These are phyloP conservation scores for Cyaniris semiargus DNA, from an alignment of 2,888 invertebrate species.

Conservation along the genomic window DNA sequence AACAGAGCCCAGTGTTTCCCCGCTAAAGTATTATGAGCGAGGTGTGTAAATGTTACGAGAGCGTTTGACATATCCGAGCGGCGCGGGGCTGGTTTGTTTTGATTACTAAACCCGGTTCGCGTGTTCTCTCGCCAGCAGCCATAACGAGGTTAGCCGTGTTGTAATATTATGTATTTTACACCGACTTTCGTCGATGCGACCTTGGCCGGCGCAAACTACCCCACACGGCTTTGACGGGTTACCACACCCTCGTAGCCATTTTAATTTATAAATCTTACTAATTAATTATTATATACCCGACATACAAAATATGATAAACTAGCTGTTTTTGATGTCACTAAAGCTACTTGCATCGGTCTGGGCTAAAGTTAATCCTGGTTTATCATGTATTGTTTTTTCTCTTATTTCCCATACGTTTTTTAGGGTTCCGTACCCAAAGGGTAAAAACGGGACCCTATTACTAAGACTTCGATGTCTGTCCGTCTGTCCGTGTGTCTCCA, in stretches of 20 bases:
- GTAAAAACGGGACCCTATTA: too few species aligned
- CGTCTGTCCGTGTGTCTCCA: too few species aligned
- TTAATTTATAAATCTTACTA: neutral
- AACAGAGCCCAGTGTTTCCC: neutral
- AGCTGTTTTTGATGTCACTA: too few species aligned
- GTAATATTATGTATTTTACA: slow-evolving; percentile 9
- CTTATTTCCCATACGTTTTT: too few species aligned
- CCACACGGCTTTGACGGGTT: neutral
- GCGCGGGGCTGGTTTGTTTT: slow-evolving; percentile 7
- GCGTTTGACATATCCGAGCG: neutral
- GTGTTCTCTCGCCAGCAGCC: slow-evolving; percentile 9
- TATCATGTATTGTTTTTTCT: too few species aligned
- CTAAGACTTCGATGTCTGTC: too few species aligned
- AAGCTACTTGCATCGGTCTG: too few species aligned
- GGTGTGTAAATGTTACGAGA: slow-evolving; percentile 18
- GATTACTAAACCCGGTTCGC: slow-evolving; percentile 4
- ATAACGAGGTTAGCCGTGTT: slow-evolving; percentile 4
- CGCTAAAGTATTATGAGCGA: neutral
- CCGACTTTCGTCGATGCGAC: neutral
- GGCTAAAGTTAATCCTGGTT: too few species aligned
- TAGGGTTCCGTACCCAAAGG: too few species aligned
- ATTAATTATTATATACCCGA: neutral
- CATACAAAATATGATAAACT: too few species aligned
- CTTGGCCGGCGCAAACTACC: slow-evolving; percentile 8
- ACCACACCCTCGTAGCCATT: neutral